Percentiles rank a stretch among this genome's conserved stretches.
phyloP scores from a whole-genome alignment of 2,113 vertebrate genomes.

The Raphicerus campestris region DNA sequence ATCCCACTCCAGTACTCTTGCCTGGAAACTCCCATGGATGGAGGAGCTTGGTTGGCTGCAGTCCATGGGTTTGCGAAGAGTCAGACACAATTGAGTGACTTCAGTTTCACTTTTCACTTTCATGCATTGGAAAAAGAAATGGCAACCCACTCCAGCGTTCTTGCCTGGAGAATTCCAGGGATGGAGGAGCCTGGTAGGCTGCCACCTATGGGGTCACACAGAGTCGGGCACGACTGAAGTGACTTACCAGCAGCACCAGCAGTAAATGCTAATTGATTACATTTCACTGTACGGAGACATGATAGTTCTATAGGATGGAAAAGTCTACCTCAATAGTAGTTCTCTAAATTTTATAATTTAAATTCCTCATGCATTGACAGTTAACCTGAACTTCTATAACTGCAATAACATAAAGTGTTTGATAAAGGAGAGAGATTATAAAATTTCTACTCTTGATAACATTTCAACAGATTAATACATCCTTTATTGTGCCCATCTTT shows the following conservation, averaged over 20 bases:
- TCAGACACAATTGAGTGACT: rapidly evolving
- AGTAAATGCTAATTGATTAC: neutral
- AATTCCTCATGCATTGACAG: neutral
- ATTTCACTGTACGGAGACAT: neutral
- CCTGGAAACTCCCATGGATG: too few relatives aligned
- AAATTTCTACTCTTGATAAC: neutral
- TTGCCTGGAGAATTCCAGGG: too few relatives aligned
- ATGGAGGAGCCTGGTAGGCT: too few relatives aligned
- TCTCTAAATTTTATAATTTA: neutral
- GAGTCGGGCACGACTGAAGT: too few relatives aligned
- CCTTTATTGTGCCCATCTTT: neutral
- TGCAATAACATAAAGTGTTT: neutral
- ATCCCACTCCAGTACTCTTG: too few relatives aligned
- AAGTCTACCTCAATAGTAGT: neutral
- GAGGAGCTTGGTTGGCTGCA: too few relatives aligned
- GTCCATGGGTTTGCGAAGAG: rapidly evolving
- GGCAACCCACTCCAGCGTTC: too few relatives aligned
- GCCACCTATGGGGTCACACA: too few relatives aligned
- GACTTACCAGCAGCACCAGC: too few relatives aligned
- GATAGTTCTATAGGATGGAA: neutral
- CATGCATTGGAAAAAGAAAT: too few relatives aligned
- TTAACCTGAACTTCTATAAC: neutral
- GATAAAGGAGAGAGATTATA: neutral
- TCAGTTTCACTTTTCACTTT: too few relatives aligned
- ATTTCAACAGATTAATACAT: neutral